These are phyloP conservation scores for Alentia gelatinosa DNA, from an alignment of 2,888 invertebrate species.

Conservation along the genomic window DNA sequence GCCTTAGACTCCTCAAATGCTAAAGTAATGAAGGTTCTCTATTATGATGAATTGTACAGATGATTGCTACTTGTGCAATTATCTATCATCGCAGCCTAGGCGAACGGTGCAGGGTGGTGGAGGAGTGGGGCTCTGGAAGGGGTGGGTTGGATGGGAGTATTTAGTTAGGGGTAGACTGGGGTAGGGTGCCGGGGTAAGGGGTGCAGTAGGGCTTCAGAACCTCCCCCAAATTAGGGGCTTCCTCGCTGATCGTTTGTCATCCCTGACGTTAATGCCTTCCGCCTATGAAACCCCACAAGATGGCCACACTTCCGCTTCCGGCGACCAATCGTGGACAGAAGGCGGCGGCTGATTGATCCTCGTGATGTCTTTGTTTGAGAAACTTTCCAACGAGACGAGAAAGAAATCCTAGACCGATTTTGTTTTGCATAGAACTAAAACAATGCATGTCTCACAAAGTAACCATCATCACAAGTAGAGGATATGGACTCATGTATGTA, in stretches of 20 bases:
- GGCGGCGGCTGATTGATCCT: neutral
- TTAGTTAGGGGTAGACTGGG: neutral
- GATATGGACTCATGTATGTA: too few species aligned
- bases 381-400: too few species aligned
- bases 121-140: neutral
- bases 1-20: too few species aligned
- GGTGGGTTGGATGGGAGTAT: neutral
- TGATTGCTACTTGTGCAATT: too few species aligned
- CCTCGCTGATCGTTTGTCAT: slow-evolving; percentile 22
- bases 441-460: too few species aligned
- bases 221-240: slow-evolving; percentile 4
- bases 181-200: neutral
- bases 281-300: slow-evolving; percentile 3
- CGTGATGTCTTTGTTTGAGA: too few species aligned
- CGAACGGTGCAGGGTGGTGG: neutral
- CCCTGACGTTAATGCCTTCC: slow-evolving; percentile 34
- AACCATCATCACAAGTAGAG: too few species aligned
- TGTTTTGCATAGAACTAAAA: too few species aligned
- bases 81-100: too few species aligned
- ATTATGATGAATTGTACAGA: too few species aligned
- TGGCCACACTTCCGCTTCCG: neutral
- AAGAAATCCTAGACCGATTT: too few species aligned
- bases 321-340: neutral
- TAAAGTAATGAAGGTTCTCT: too few species aligned
- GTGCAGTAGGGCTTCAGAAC: neutral